Conservation (phyloP, 2,888 invertebrate species). For the Doris montereyensis region DNA sequence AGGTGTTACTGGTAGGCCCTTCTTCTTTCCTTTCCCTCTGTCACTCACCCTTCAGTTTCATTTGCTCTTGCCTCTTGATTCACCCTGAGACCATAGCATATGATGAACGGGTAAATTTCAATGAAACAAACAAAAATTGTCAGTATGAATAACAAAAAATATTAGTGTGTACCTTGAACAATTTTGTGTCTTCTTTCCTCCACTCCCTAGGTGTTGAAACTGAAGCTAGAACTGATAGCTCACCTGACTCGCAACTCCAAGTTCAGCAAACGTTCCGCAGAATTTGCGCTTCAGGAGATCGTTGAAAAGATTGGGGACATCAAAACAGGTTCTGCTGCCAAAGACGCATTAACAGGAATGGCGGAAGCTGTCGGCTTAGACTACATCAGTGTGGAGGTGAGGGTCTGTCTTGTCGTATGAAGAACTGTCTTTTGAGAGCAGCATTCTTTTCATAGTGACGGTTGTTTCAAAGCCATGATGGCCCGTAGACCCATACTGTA, state of each 20-base stretch:
- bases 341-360: conserved; percentile 82
- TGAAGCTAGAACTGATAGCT: conserved; percentile 85
- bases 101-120: no score
- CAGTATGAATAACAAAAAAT: background rate
- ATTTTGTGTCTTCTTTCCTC: background rate
- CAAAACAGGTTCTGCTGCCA: conserved; percentile 82
- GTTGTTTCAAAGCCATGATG: no score
- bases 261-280: conserved; percentile 79
- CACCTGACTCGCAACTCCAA: conserved; percentile 81
- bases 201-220: conserved; percentile 81
- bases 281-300: conserved; percentile 84
- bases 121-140: no score
- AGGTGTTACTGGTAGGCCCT: no score
- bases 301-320: conserved; percentile 88
- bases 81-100: no score
- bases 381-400: conserved; percentile 79
- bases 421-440: no score
- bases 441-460: no score
- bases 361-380: conserved; percentile 86
- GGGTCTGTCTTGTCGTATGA: no score
- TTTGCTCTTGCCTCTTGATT: no score
- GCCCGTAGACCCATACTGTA: no score
- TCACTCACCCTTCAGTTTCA: no score
- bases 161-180: background rate
- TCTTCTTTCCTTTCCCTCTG: no score